phyloP scores from a whole-genome alignment of 2,888 invertebrate species.

The Dynastes hyllus region DNA sequence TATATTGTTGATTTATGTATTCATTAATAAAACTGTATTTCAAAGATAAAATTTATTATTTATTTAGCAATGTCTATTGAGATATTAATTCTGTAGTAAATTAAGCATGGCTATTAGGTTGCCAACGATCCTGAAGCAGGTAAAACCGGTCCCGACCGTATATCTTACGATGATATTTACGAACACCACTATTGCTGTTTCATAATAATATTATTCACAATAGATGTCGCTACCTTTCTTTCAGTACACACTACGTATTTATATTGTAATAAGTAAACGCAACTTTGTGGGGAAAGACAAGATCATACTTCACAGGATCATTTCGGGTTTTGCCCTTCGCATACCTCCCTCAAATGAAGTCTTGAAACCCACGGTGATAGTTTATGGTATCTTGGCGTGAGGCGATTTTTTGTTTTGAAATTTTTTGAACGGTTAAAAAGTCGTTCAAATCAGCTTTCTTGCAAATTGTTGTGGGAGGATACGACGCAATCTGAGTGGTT shows the following conservation, averaged over 20 bases:
- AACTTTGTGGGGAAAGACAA: slow-evolving; percentile 53
- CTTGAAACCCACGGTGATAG: too few relatives aligned
- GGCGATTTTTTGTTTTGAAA: slow-evolving; percentile 62
- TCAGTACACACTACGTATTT: background rate
- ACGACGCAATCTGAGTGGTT: slow-evolving; percentile 66
- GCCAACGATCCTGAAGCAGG: too few relatives aligned
- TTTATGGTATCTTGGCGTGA: slow-evolving; percentile 75
- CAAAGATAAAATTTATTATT: too few relatives aligned
- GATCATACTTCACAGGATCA: slow-evolving; percentile 78
- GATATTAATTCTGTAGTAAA: too few relatives aligned
- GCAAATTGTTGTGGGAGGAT: slow-evolving; percentile 54
- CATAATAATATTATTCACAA: slow-evolving; percentile 64
- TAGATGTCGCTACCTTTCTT: background rate
- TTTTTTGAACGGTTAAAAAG: slow-evolving; percentile 62
- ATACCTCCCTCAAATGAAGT: slow-evolving; percentile 72
- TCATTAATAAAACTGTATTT: too few relatives aligned
- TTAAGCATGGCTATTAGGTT: too few relatives aligned
- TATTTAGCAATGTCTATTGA: too few relatives aligned
- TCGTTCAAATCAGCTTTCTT: slow-evolving; percentile 61
- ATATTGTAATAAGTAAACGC: background rate
- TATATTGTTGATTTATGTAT: too few relatives aligned
- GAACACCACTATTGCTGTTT: too few relatives aligned
- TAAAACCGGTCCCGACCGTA: too few relatives aligned
- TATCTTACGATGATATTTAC: too few relatives aligned
- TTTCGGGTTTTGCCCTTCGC: slow-evolving; percentile 78